Base-by-base conservation (phyloP, 2,888 invertebrate genomes). In the Alsophila aescularia region DNA sequence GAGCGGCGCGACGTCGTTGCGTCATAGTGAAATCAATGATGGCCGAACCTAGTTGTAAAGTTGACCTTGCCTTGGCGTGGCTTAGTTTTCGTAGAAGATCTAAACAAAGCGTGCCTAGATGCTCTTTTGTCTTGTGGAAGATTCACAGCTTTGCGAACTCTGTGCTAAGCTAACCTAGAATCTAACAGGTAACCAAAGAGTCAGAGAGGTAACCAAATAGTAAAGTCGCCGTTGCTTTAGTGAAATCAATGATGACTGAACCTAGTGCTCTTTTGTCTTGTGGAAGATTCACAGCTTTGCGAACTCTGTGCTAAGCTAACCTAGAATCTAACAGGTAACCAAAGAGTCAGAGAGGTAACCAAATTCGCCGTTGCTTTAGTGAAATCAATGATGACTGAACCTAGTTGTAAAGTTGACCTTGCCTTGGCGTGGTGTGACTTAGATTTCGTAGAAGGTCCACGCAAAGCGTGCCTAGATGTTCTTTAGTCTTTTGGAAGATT, bases 371-470 rank as follows among this genome's bases (percentile, higher is more conserved):
- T 85, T 83, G 82, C 86, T 83, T 85, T 72, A 77, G 86, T 82
- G 86, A 86, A 87, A 87, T 87, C 87, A 87, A 87, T 87, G 85
- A 83, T 82, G 84, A 79, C 73, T 68, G 75, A 43, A 51, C 73
- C 77, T 31, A 81, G 87, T 88, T 84, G 88, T 88, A 88, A 86
- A 84, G 74, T 80, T 87, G 88, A 88, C 88, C 88, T 88, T 88
- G 88, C 53, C 40, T 13, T 32, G 57, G 49, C 48, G 53, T n/a
- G n/a, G n/a, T n/a, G n/a, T 48, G 36, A 31, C 32, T 42, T 55
- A 42, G 43, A 49, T 44, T 57, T 54, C 52, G 45, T 54, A 35
- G 59, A 64, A 64, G 64, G 58, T 60, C 60, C 55, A 59, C 49
- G 40, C 52, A 45, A 45, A 35, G 35, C 32, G 32, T 34, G 10